A percentile compares a stretch with the other conserved stretches of the same genome.
Evolutionary conservation across 2,888 invertebrate genomes (phyloP).

Genomic region (Thereva nobilitata): DNA sequence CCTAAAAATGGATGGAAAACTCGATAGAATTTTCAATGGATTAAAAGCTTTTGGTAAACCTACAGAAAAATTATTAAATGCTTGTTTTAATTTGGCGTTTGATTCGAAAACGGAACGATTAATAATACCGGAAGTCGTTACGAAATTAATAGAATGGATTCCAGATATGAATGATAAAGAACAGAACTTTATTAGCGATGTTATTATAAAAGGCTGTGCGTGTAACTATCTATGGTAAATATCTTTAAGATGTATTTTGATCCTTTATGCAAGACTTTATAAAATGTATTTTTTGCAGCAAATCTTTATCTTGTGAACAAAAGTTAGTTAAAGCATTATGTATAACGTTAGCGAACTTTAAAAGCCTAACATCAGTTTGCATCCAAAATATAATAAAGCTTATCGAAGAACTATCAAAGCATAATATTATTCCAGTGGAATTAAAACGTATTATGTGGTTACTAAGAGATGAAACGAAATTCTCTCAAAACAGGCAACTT

Average conservation of each 20-base stretch:
- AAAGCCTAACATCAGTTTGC: conserved; percentile 57
- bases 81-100: conserved; percentile 60
- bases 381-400: conserved; percentile 61
- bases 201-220: conserved; percentile 59
- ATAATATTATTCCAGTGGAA: conserved; percentile 63
- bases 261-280: background rate
- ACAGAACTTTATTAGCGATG: conserved; percentile 56
- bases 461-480: conserved; percentile 51
- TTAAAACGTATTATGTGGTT: conserved; percentile 62
- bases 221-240: conserved; percentile 58
- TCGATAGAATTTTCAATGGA: conserved; percentile 51
- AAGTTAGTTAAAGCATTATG: conserved; percentile 60
- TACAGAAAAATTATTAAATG: conserved; percentile 56
- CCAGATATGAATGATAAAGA: conserved; percentile 57
- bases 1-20: conserved; percentile 48
- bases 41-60: conserved; percentile 59
- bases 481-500: conserved; percentile 53
- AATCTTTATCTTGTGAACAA: conserved; percentile 61
- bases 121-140: conserved; percentile 59
- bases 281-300: conserved; percentile 52
- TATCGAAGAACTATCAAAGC: conserved; percentile 62
- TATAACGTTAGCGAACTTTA: conserved; percentile 56
- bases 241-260: background rate
- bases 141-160: conserved; percentile 61
- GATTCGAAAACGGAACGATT: conserved; percentile 49